phyloP scores from a whole-genome alignment of 2,113 vertebrate species.

The Engraulis encrasicolus region DNA sequence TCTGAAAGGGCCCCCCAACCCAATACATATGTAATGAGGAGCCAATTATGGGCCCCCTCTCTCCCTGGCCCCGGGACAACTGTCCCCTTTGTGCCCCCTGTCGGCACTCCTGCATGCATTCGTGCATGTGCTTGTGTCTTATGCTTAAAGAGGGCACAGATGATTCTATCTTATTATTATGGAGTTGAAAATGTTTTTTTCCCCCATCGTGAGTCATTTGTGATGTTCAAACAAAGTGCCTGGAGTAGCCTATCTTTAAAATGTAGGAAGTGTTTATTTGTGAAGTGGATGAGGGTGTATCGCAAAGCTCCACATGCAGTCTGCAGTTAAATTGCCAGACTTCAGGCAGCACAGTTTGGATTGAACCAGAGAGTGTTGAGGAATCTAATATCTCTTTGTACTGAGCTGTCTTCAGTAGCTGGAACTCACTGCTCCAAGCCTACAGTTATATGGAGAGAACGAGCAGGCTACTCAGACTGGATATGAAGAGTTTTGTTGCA shows the following conservation, averaged over 20 bases:
- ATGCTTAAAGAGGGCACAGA: no score
- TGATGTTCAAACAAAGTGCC: background rate
- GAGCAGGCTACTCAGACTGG: background rate
- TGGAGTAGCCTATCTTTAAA: background rate
- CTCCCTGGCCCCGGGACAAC: no score
- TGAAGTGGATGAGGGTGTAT: background rate
- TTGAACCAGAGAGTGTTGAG: no score
- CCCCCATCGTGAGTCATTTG: background rate
- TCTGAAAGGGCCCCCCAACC: no score
- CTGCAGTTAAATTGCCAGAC: background rate
- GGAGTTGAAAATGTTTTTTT: background rate
- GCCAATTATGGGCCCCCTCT: no score
- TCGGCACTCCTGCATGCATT: no score
- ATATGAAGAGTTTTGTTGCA: no score
- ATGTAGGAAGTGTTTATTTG: background rate
- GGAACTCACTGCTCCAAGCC: background rate
- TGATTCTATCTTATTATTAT: background rate
- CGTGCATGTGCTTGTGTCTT: no score
- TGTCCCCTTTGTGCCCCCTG: no score
- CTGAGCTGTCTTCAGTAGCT: background rate
- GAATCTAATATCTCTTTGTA: no score
- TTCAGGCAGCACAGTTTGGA: background rate
- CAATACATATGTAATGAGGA: no score
- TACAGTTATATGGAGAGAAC: background rate
- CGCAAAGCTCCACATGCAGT: background rate